A percentile compares a stretch with the other conserved stretches of the same genome.
phyloP scores from a whole-genome alignment of 2,113 vertebrate species.

The Pteruthius melanotis region DNA sequence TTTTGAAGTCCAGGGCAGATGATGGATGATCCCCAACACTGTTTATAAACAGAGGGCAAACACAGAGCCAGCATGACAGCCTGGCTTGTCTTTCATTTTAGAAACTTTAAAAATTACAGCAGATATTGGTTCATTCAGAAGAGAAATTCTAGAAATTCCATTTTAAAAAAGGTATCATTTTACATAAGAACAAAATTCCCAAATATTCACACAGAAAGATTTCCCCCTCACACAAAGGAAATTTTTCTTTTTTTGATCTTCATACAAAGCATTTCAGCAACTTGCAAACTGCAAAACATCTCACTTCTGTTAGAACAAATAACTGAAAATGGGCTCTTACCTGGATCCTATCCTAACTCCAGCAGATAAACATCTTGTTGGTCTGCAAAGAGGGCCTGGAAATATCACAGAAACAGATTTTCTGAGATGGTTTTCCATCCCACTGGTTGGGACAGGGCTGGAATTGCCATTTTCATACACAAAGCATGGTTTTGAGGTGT shows the following conservation, averaged over 20 bases:
- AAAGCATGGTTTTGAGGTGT: not conserved
- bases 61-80: not conserved
- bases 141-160: not conserved
- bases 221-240: not conserved
- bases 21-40: not conserved
- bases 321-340: not conserved
- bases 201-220: not conserved
- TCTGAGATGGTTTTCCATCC: not conserved
- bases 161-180: not conserved
- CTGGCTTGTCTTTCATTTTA: not conserved
- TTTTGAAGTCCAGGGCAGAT: not conserved
- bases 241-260: not conserved
- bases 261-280: not conserved
- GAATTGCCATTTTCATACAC: not conserved
- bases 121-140: not conserved
- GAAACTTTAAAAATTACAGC: not conserved
- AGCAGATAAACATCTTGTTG: not conserved
- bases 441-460: not conserved
- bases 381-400: not conserved
- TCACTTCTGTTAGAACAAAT: not conserved
- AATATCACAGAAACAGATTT: not conserved
- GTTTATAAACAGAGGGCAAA: conserved; percentile 24
- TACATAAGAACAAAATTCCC: not conserved
- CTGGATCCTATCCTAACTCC: not conserved
- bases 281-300: not conserved